Evolutionary conservation across 2,888 invertebrate species (phyloP).

Genomic region (Gastrophysa polygoni): DNA sequence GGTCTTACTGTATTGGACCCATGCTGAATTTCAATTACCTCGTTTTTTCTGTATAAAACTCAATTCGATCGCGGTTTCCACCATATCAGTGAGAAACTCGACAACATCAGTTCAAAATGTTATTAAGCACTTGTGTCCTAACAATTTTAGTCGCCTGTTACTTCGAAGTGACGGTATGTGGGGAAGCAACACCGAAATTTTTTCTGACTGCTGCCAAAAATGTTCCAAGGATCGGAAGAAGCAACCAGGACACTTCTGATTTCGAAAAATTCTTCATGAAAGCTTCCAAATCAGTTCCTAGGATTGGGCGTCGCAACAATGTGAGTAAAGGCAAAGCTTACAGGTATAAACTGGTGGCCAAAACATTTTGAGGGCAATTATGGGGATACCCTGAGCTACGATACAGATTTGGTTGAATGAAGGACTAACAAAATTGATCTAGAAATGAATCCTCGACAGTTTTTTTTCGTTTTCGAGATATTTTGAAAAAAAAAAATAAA

Average conservation of each 20-base stretch:
- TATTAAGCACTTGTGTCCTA: not conserved
- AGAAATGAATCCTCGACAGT: too few relatives aligned
- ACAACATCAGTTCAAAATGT: not conserved
- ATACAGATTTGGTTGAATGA: too few relatives aligned
- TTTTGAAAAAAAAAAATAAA: too few relatives aligned
- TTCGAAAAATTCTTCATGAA: conserved; percentile 60
- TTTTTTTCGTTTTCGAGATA: too few relatives aligned
- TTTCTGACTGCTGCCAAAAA: conserved; percentile 56
- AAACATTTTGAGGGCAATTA: too few relatives aligned
- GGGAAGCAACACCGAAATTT: conserved; percentile 31
- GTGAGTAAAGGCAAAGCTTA: too few relatives aligned
- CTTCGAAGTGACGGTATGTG: not conserved
- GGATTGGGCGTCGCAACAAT: conserved; percentile 57
- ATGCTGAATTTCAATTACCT: not conserved
- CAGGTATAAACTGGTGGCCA: too few relatives aligned
- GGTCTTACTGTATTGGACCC: not conserved
- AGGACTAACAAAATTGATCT: too few relatives aligned
- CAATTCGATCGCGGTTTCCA: not conserved
- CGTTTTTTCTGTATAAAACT: not conserved
- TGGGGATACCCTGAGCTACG: too few relatives aligned
- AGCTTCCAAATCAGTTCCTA: conserved; percentile 60
- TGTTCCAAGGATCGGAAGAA: conserved; percentile 52
- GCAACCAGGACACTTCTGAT: conserved; percentile 50
- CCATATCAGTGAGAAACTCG: not conserved
- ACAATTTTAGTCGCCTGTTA: not conserved